Evolutionary conservation across 64 coral and sea anemone species (phyloP), one percentile per base, ranked within the genome.

Genomic region (Platygyra sinensis): DNA sequence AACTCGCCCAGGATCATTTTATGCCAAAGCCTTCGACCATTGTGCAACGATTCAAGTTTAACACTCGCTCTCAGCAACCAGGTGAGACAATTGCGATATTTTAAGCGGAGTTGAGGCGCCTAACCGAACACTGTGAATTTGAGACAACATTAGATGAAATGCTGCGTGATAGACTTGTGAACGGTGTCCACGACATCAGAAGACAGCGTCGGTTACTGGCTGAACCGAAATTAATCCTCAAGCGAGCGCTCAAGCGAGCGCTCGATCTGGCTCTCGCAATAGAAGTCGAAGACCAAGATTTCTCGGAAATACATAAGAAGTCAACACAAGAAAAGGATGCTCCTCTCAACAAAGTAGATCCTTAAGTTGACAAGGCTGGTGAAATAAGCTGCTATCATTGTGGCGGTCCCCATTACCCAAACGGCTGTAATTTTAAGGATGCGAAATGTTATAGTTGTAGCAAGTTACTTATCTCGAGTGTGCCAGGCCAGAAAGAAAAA

Each of bases 391-490:
- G 89, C 18, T 72, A 71, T 57, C 86, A 67, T 19, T 89, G 79
- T 83, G 86, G 77, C 49, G 87, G 75, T 27, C 84, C 55, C 27
- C 93, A 94, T 67, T 74, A 86, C 31, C 73, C 88, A 8, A 89
- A 57, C 24, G 65, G 65, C 67, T 94, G 93, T 63, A 25, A 79
- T 67, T 92, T 86, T 86, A 94, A 79, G 52, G 20, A 86, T 75
- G 62, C 61, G 27, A 94, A 86, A 67, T 94, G 80, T 84, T 77
- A 77, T 74, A 17, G 12, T 30, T 89, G 92, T 90, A 80, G 92
- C 11, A 94, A 94, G 29, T 55, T 77, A 94, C 71, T 39, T 90
- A 30, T 62, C 71, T 72, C 62, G 80, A 71, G 87, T 55, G 32
- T 94, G 87, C 78, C 24, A 42, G 39, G 42, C 12, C 39, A 77